Evolutionary conservation across 2,797 vertebrate species (phyloP).

Genomic region (Pelodytes ibericus): DNA sequence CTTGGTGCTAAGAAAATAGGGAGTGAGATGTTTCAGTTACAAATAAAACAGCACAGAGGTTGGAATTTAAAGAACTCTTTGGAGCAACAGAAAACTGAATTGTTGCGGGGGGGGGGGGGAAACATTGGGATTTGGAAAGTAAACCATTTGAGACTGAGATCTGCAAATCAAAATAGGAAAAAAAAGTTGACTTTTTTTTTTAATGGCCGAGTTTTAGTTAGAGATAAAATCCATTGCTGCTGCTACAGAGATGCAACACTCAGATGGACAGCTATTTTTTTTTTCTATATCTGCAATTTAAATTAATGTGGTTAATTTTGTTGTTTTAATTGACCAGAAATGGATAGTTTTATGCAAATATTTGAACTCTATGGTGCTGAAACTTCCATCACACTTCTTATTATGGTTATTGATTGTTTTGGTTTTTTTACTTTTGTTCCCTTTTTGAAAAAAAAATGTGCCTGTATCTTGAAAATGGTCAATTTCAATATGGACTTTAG

Average conservation of each 20-base stretch:
- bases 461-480: constrained; percentile 63
- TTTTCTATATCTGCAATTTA: constrained; percentile 64
- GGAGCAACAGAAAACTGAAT: constrained; percentile 58
- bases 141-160: constrained; percentile 58
- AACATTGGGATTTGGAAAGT: constrained; percentile 63
- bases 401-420: constrained; percentile 4
- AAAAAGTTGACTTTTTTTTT: constrained; percentile 7
- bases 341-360: constrained; percentile 59
- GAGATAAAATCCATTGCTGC: constrained; percentile 69
- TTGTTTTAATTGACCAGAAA: constrained; percentile 46
- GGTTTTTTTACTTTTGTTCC: no score
- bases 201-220: constrained; percentile 52
- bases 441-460: no score
- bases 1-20: constrained; percentile 67
- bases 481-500: constrained; percentile 84
- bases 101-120: constrained; percentile 70
- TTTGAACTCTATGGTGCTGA: constrained; percentile 54
- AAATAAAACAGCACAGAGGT: constrained; percentile 62
- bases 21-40: constrained; percentile 64
- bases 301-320: constrained; percentile 55
- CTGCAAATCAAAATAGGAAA: constrained; percentile 52
- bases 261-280: constrained; percentile 65
- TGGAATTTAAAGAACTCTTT: constrained; percentile 63
- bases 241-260: constrained; percentile 80
- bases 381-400: constrained; percentile 21